Percentiles rank a stretch among this genome's conserved stretches.
Evolutionary conservation across 2,888 invertebrate genomes (phyloP).

Genomic region (Sminthurinus aureus): DNA sequence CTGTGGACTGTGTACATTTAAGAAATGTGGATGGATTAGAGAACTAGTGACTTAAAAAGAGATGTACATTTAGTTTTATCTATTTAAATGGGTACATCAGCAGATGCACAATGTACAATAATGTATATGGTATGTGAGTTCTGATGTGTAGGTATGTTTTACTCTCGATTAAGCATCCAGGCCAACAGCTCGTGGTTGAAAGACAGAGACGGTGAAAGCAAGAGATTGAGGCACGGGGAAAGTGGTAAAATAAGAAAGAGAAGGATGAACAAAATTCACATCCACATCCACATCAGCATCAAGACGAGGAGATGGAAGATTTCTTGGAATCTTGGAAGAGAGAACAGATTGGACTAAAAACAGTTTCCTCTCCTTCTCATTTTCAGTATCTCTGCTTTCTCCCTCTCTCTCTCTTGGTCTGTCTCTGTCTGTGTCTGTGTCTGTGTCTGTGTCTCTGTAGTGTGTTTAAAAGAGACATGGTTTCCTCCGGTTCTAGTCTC

Average conservation of each 20-base stretch:
- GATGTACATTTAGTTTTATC: no score
- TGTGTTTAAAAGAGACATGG: conserved; percentile 19
- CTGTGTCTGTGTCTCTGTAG: not conserved
- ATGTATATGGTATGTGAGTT: no score
- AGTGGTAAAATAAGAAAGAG: not conserved
- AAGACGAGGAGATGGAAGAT: conserved; percentile 1
- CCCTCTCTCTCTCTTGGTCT: not conserved
- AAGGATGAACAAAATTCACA: no score
- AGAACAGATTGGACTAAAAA: conserved; percentile 6
- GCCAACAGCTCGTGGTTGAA: not conserved
- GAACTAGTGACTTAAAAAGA: no score
- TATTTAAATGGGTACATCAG: no score
- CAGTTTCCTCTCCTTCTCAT: not conserved
- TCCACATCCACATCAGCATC: no score
- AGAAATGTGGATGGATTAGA: no score
- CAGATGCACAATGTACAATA: no score
- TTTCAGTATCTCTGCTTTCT: not conserved
- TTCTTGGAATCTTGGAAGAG: not conserved
- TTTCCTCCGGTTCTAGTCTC: conserved; percentile 25
- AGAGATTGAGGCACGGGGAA: not conserved
- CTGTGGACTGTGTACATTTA: no score
- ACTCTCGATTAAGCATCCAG: not conserved
- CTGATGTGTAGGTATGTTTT: not conserved
- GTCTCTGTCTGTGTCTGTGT: no score
- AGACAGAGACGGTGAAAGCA: not conserved